These are phyloP conservation scores for Cataglyphis rosenhaueri DNA, from an alignment of 2,888 invertebrate genomes.

Conservation along the genomic window DNA sequence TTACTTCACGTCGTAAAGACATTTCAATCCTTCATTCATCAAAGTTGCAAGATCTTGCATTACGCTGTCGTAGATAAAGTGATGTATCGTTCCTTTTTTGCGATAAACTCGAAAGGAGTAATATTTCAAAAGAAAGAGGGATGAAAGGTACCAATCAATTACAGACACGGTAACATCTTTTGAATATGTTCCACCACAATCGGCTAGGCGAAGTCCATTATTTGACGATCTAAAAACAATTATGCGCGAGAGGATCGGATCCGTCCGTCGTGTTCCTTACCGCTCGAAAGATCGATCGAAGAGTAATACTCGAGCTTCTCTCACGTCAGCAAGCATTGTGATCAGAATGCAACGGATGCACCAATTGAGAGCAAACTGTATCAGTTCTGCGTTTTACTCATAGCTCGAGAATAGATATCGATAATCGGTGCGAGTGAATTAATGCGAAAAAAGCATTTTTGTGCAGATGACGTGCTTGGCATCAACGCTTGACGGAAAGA, in stretches of 20 bases:
- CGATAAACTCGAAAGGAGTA: constrained; percentile 39
- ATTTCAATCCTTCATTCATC: constrained; percentile 42
- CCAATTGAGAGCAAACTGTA: constrained; percentile 65
- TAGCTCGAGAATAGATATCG: constrained; percentile 64
- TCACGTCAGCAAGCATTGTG: constrained; percentile 25
- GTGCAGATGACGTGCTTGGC: constrained; percentile 57
- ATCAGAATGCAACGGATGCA: constrained; percentile 68
- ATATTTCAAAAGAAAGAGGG: constrained; percentile 18
- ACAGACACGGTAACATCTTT: constrained; percentile 37
- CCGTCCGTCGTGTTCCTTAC: not conserved
- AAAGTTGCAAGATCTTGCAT: constrained; percentile 39
- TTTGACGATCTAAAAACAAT: constrained; percentile 37
- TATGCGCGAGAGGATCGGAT: constrained; percentile 39
- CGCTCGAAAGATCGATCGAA: constrained; percentile 14
- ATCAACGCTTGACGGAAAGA: constrained; percentile 32
- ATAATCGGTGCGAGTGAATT: constrained; percentile 68
- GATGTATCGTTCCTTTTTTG: constrained; percentile 40
- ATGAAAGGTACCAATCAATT: constrained; percentile 37
- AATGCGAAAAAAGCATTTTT: constrained; percentile 66
- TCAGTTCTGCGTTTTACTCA: constrained; percentile 65
- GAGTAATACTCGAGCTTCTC: constrained; percentile 33
- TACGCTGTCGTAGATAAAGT: constrained; percentile 49
- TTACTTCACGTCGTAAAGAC: constrained; percentile 16
- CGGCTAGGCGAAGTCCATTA: constrained; percentile 30
- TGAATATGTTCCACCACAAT: constrained; percentile 1